Evolutionary conservation across 2,113 vertebrate genomes (phyloP), one percentile per base, ranked within the genome.

Genomic region (Lagenorhynchus albirostris): DNA sequence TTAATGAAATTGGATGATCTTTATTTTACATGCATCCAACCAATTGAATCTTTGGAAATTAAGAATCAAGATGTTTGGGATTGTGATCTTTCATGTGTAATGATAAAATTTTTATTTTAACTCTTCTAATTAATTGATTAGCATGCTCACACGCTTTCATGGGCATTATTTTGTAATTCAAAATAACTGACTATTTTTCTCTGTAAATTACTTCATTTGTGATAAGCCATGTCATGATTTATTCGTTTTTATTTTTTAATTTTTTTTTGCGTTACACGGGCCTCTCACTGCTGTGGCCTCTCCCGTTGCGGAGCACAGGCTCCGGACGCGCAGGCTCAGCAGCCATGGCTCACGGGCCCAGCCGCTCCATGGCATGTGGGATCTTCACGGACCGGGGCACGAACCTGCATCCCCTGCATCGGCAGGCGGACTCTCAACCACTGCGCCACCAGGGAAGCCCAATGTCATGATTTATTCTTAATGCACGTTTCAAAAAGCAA

Each of bases 101-200:
- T 55, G 25, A 63, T 33, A 25, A 89, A 83, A 58, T 65, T 12
- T 44, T 20, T 63, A 74, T 67, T 92, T 65, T 80, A 87, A 89
- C 38, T 80, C 9, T 81, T 26, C 8, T 71, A 71, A 90, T 70
- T 73, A 90, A 83, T n/a, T 87, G 5, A 90, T 95, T 29, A 82
- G 12, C 8, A 76, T 71, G 31, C 20, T 18, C 33, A 87, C 6
- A 47, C 41, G 33, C 8, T 85, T 47, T 90, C 62, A 65, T 53
- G 41, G 21, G 73, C 5, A n/a, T 36, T 82, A 65, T 67, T 96
- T 70, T 92, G 9, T 86, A 83, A 90, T 26, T 94, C 74, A 82
- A 86, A 90, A 95, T 86, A 96, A 95, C 71, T 62, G 47, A 82
- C 11, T 85, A 63, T 83, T 86, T 93, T 55, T 62, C 21, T 55